Percentiles rank a stretch among this genome's conserved stretches.
Evolutionary conservation across 1,140 invertebrate genomes (phyloP).

Genomic region (Eufriesea mexicana): DNA sequence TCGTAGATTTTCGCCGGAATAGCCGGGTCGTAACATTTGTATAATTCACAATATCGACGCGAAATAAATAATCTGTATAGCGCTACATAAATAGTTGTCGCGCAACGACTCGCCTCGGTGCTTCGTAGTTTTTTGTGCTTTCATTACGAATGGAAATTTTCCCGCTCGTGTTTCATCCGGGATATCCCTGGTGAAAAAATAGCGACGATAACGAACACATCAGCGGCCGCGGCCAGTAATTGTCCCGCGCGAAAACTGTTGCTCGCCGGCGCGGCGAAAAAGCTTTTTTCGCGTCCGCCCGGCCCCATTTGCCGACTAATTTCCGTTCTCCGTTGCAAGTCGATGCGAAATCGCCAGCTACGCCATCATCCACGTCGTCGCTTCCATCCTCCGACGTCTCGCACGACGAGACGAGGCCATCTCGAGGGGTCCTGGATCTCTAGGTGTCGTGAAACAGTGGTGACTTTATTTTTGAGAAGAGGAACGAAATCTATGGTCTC

Average conservation of each 20-base stretch:
- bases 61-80: slow-evolving; percentile 21
- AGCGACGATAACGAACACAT: slow-evolving; percentile 47
- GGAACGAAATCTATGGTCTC: too few species aligned
- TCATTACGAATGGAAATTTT: slow-evolving; percentile 64
- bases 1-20: neutral
- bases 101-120: neutral
- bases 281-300: slow-evolving; percentile 17
- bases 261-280: neutral
- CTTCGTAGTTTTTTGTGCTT: slow-evolving; percentile 61
- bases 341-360: neutral
- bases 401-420: too few species aligned
- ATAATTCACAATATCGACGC: slow-evolving; percentile 29
- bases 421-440: neutral
- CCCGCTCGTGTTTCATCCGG: slow-evolving; percentile 41
- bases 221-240: slow-evolving; percentile 31
- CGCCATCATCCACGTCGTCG: too few species aligned
- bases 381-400: too few species aligned
- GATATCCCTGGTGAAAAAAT: slow-evolving; percentile 44
- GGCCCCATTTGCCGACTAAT: slow-evolving; percentile 30
- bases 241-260: slow-evolving; percentile 33
- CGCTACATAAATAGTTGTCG: slow-evolving; percentile 27
- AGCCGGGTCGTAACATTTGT: neutral
- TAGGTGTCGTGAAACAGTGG: too few species aligned
- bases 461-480: too few species aligned
- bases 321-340: slow-evolving; percentile 12